Evolutionary conservation across 2,888 invertebrate species (phyloP).

Genomic region (Polydesmus complanatus): DNA sequence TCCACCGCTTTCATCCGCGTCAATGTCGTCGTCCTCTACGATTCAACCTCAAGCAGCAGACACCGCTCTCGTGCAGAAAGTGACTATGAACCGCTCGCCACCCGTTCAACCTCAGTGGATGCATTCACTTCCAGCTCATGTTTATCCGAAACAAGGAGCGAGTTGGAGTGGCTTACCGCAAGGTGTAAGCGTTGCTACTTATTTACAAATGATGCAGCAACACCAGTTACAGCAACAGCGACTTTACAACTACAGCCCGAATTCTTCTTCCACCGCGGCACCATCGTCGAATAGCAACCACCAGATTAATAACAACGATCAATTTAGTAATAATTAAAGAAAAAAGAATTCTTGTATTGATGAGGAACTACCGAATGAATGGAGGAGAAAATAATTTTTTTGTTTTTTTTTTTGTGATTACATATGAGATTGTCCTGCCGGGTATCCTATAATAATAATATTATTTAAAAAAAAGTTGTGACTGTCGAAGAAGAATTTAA

Average conservation of each 20-base stretch:
- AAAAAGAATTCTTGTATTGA: too few relatives aligned
- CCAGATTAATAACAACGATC: background rate
- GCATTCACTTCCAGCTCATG: slow-evolving; percentile 12
- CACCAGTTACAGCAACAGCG: slow-evolving; percentile 16
- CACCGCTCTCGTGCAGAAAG: background rate
- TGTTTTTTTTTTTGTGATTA: background rate
- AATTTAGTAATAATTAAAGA: background rate
- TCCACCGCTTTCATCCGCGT: too few relatives aligned
- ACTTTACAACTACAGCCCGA: slow-evolving; percentile 1
- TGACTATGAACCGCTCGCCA: background rate
- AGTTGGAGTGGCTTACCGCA: slow-evolving; percentile 19
- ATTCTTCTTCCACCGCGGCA: background rate
- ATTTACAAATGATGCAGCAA: slow-evolving; percentile 16
- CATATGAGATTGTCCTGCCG: background rate
- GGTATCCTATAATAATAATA: background rate
- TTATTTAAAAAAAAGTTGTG: background rate
- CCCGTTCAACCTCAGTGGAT: slow-evolving; percentile 9
- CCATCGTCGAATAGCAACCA: too few relatives aligned
- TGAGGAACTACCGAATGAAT: too few relatives aligned
- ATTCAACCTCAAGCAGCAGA: background rate
- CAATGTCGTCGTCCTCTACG: background rate
- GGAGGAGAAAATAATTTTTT: background rate
- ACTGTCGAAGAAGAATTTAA: background rate
- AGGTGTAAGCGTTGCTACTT: slow-evolving; percentile 15
- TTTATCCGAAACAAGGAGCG: slow-evolving; percentile 18